Conservation (phyloP, 2,797 vertebrate species). For the Tamandua tetradactyla region DNA sequence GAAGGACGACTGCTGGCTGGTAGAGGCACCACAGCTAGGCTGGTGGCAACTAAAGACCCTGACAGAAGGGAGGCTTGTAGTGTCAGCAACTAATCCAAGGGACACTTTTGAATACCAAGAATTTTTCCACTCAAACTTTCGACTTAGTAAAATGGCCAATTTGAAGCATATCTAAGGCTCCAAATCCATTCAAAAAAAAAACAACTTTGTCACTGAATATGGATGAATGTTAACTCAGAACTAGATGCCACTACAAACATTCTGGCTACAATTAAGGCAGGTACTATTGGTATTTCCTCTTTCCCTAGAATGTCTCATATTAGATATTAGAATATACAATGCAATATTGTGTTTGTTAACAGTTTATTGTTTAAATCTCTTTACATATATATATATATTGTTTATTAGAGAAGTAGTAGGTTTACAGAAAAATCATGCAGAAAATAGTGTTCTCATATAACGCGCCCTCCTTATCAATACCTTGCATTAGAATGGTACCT, state of each 20-base stretch:
- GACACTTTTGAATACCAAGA: background rate
- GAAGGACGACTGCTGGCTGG: background rate
- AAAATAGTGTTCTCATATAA: no score
- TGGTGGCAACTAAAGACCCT: background rate
- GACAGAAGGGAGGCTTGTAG: background rate
- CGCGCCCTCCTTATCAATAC: no score
- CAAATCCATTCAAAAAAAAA: background rate
- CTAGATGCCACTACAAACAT: background rate
- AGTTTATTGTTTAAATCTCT: background rate
- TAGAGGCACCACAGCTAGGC: fast-evolving
- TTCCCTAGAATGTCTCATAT: background rate
- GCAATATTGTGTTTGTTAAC: background rate
- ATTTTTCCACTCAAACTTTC: background rate
- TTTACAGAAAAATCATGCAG: no score
- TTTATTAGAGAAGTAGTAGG: no score
- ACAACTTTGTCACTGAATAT: background rate
- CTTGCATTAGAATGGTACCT: no score
- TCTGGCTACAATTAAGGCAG: background rate
- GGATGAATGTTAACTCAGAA: background rate
- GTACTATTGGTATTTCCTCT: background rate
- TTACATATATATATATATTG: background rate
- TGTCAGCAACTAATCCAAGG: background rate
- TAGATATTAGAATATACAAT: background rate
- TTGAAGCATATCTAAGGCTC: background rate
- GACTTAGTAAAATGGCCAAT: background rate